phyloP scores from a whole-genome alignment of 2,888 invertebrate genomes.

The Orthonevra nobilis region DNA sequence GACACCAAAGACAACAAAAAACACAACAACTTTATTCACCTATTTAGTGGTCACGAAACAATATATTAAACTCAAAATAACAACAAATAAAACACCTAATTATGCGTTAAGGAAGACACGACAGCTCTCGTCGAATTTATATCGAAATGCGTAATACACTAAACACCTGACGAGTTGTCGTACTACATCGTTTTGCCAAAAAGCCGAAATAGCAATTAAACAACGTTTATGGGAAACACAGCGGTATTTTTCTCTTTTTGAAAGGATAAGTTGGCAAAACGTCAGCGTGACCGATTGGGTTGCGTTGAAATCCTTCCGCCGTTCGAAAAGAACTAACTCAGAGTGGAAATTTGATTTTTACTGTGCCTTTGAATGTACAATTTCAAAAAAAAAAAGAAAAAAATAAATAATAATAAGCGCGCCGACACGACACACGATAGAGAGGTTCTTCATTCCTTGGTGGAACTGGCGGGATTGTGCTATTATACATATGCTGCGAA shows the following conservation, averaged over 20 bases:
- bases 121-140: too few species aligned
- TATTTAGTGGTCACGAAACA: constrained; percentile 12
- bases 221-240: too few species aligned
- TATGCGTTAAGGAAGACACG: constrained; percentile 21
- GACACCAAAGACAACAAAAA: constrained; percentile 2
- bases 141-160: constrained; percentile 21
- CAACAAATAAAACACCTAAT: constrained; percentile 31
- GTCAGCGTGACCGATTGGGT: constrained; percentile 64
- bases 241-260: too few species aligned
- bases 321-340: constrained; percentile 77
- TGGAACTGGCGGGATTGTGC: constrained; percentile 22
- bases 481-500: not conserved
- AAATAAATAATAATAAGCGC: constrained; percentile 41
- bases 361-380: constrained; percentile 64
- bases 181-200: constrained; percentile 39
- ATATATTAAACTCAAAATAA: constrained; percentile 29
- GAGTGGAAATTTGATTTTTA: constrained; percentile 71
- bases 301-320: constrained; percentile 79
- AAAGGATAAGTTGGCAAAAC: constrained; percentile 37
- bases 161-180: constrained; percentile 31
- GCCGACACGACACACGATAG: too few species aligned
- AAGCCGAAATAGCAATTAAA: too few species aligned
- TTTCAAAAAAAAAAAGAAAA: constrained; percentile 36
- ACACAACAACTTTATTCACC: constrained; percentile 11
- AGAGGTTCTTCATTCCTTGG: too few species aligned